Evolutionary conservation across 2,113 vertebrate species (phyloP), one percentile per base, ranked within the genome.

Genomic region (Australoheros scitulus): DNA sequence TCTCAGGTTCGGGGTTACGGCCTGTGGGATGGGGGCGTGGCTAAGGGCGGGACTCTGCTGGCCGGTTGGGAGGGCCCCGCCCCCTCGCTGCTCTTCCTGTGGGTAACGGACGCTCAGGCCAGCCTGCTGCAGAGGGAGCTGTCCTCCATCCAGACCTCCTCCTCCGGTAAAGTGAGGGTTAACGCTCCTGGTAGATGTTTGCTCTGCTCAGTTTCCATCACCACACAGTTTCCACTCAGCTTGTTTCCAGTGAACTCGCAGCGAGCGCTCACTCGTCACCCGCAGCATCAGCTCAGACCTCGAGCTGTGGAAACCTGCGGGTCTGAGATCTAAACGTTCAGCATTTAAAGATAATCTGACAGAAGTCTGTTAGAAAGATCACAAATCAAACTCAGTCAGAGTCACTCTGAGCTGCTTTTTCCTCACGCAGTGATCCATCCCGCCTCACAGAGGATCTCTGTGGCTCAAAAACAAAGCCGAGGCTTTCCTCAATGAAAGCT

Each of bases 61-160:
- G 74, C 38, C 0, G 78, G 20, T 1, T 83, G 84, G 57, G 43
- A 74, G 41, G 92, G 91, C 2, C 89, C 92, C 13, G 91, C 92
- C 56, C 94, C 94, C 72, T 95, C 95, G 1, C 79, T 96, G 58
- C 90, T 96, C 61, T 95, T 96, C 89, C 90, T 96, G 22, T 91
- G 89, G 88, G 89, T 96, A 82, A 93, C 92, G 0, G 89, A 93
- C 2, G 91, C 93, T 57, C 95, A 95, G 87, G 93, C 95, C 34
- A 88, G 75, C 50, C 77, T 96, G 20, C 80, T 96, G 43, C 90
- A 93, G 81, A 81, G 26, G 3, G 95, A 96, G 79, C 92, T 96
- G 64, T 82, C 83, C 0, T 20, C 58, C 50, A 24, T 94, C 9
- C 89, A 82, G 68, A 85, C 34, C 2, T 8, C n/a, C 24, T 1